Base-by-base conservation (phyloP, 2,797 vertebrate species). In the Pseudomugil gertrudae region DNA sequence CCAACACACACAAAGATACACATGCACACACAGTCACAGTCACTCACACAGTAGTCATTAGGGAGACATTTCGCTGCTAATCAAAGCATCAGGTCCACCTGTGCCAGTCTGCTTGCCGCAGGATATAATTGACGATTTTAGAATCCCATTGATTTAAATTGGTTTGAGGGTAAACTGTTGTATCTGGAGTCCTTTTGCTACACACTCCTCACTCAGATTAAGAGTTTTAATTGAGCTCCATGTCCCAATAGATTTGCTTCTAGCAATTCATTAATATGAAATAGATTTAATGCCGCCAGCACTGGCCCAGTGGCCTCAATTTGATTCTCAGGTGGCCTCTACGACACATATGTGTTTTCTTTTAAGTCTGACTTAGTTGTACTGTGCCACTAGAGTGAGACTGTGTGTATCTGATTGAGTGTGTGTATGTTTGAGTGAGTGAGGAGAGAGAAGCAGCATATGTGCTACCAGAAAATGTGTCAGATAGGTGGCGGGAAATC, bases 331-430 rank as follows among this genome's bases (percentile, higher is more conserved):
- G 56, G 59, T 6, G 91, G 82, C 85, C 77, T 38, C 48, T 27
- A 72, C 84, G 80, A 91, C 90, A 94, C 90, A 88, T 91, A 90
- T 90, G 89, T 86, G 87, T 84, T 93, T 93, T 94, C 93, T 94
- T 94, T 94, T 94, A 94, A 94, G 94, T 93, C 93, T 94, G 92
- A 93, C 92, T 94, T 94, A 94, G 92, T 94, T 93, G 84, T 73
- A 38, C 82, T 79, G 80, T 81, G 80, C 70, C 78, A 75, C 84
- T 85, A 66, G 65, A 76, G 74, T 62, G 52, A 53, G 0, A 47
- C 47, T 63, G 32, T 57, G 38, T 36, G 52, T 55, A 57, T 65
- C 51, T 50, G 54, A 61, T 52, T 11, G 53, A 51, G 61, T 54
- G 43, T 38, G 67, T 55, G 35, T 33, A 43, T 58, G 45, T 59